These are phyloP conservation scores for Lasioglossum pauxillum DNA, from an alignment of 2,888 invertebrate species.

Conservation along the genomic window DNA sequence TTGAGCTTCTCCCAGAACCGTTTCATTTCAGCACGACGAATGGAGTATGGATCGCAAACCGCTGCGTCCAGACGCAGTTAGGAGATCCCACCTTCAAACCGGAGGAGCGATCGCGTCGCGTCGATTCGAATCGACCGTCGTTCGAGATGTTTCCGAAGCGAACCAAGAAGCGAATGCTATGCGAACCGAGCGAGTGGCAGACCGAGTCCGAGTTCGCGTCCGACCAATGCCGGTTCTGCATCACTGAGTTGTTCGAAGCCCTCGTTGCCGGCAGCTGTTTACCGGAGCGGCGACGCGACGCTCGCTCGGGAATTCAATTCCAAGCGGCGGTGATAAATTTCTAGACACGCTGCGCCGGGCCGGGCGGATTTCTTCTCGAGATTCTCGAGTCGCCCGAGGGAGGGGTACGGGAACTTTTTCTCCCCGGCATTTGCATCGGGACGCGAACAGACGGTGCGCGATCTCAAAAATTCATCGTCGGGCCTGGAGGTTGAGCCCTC, in stretches of 20 bases:
- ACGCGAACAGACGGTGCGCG: not conserved
- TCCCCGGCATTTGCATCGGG: slow-evolving; percentile 18
- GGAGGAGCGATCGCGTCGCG: not conserved
- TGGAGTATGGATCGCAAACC: too few relatives aligned
- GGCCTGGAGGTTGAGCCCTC: too few relatives aligned
- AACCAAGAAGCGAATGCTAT: not conserved
- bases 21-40: too few relatives aligned
- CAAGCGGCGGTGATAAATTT: slow-evolving; percentile 39
- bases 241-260: slow-evolving; percentile 43
- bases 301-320: slow-evolving; percentile 42
- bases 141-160: not conserved
- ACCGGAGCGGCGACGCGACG: slow-evolving; percentile 2
- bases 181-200: not conserved
- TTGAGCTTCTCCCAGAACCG: too few relatives aligned
- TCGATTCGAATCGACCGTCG: not conserved
- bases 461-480: slow-evolving; percentile 9
- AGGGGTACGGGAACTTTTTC: not conserved
- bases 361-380: slow-evolving; percentile 24
- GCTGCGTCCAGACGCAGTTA: too few relatives aligned
- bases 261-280: slow-evolving; percentile 44
- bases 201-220: slow-evolving; percentile 11
- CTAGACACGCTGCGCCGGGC: not conserved
- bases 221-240: slow-evolving; percentile 48
- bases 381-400: slow-evolving; percentile 1
- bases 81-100: not conserved